Evolutionary conservation across 2,113 vertebrate species (phyloP).

Genomic region (Isurus oxyrinchus): DNA sequence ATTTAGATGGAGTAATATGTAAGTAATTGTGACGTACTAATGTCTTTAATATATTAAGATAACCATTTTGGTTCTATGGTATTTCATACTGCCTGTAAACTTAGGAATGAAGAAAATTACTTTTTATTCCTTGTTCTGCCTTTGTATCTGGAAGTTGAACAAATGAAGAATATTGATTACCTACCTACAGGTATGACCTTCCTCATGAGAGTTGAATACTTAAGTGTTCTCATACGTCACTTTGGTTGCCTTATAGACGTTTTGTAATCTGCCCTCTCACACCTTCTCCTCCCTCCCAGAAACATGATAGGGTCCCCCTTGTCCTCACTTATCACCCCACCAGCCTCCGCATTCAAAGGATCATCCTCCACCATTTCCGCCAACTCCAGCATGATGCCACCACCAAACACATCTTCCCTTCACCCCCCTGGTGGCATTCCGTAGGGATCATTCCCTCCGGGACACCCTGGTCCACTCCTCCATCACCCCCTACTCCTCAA

Average conservation of each 20-base stretch:
- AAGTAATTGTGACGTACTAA: not conserved
- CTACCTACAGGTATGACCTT: not conserved
- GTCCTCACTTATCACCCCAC: too few species aligned
- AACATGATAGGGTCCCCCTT: too few species aligned
- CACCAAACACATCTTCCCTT: too few species aligned
- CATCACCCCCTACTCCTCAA: too few species aligned
- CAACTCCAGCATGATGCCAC: too few species aligned
- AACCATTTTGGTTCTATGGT: not conserved
- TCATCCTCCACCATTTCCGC: too few species aligned
- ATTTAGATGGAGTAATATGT: not conserved
- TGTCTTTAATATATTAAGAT: not conserved
- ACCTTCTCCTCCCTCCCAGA: too few species aligned
- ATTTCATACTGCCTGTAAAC: not conserved
- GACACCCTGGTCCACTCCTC: too few species aligned
- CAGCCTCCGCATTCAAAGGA: too few species aligned
- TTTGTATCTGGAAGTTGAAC: not conserved
- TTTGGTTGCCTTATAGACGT: not conserved
- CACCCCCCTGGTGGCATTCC: too few species aligned
- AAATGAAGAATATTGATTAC: not conserved
- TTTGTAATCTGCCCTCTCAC: too few species aligned
- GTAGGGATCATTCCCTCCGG: too few species aligned
- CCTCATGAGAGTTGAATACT: not conserved
- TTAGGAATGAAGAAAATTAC: not conserved
- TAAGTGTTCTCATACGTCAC: not conserved
- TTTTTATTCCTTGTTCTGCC: not conserved